Conservation (phyloP, 2,888 invertebrate genomes). For the Cheilosia soror region DNA sequence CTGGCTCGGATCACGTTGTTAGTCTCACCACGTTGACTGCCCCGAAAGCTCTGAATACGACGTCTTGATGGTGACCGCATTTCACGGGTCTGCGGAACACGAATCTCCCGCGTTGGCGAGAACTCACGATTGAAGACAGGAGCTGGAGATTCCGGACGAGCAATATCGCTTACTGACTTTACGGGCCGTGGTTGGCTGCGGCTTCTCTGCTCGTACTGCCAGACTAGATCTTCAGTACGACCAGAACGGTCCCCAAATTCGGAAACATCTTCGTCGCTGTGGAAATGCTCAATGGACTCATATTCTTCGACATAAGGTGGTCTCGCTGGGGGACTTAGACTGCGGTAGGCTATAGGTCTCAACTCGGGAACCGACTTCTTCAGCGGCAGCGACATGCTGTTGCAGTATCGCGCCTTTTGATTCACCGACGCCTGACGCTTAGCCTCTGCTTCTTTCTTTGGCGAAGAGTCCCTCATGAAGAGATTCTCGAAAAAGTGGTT, state of each 20-base stretch:
- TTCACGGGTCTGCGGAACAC: conserved; percentile 83
- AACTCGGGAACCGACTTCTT: conserved; percentile 90
- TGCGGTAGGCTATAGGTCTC: conserved; percentile 86
- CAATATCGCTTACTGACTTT: conserved; percentile 78
- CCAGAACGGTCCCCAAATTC: conserved; percentile 78
- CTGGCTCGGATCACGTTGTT: conserved; percentile 86
- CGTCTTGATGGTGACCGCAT: conserved; percentile 88
- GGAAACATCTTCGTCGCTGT: conserved; percentile 78
- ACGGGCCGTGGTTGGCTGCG: conserved; percentile 86
- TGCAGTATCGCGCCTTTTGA: conserved; percentile 89
- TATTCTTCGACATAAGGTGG: conserved; percentile 55
- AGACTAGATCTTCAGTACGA: conserved; percentile 82
- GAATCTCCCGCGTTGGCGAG: conserved; percentile 81
- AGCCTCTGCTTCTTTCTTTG: conserved; percentile 77
- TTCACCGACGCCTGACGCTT: conserved; percentile 86
- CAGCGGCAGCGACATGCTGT: conserved; percentile 84
- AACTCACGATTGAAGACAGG: conserved; percentile 76
- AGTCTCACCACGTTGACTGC: conserved; percentile 77
- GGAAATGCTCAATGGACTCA: conserved; percentile 46
- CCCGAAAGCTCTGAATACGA: conserved; percentile 85
- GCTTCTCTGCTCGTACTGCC: conserved; percentile 85
- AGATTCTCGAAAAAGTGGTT: conserved; percentile 90
- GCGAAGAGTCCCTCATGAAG: conserved; percentile 86
- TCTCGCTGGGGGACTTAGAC: conserved; percentile 79
- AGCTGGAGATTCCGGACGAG: conserved; percentile 77